Base-by-base conservation (phyloP, 1,140 invertebrate genomes). In the Dendroctonus valens region DNA sequence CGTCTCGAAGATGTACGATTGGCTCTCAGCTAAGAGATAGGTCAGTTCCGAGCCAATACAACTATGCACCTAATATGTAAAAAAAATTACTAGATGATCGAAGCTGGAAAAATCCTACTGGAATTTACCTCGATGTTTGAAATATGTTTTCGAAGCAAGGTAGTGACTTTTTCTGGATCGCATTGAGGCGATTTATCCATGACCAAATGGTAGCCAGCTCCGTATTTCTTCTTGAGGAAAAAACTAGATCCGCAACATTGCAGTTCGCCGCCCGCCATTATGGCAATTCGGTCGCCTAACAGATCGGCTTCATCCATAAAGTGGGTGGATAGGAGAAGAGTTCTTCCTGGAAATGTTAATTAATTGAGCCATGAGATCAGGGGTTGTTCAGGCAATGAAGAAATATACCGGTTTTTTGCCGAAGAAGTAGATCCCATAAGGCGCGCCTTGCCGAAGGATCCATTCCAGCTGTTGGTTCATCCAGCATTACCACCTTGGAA, bases 231-330 rank as follows among this genome's bases (percentile, higher is more conserved):
- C 77, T 97, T 97, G 49, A 97, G 80, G 77, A 93, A 94, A 79
- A 96, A 86, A 15, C 93, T 86, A 0, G 91, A 89, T 39, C 93
- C 94, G 79, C 86, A 88, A 74, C 93, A 94, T 73, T 87, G 86
- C n/a, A 97, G 81, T 59, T 84, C 79, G 12, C 94, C 95, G 39
- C 84, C 82, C 67, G 91, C 87, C 84, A 98, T 90, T 55, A 97
- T 95, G 3, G 92, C 93, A 72, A 97, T 93, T 72, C 94, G 83
- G 81, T 98, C 94, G 0, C 95, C 96, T 0, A 98, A 83, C 41
- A 93, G 85, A 81, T 99, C 96, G 46, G 96, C 96, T 81, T 98
- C 96, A 78, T 98, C 96, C 94, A 98, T 98, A 78, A 94, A 96
- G 80, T 98, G 96, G 8, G 96, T 99, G n/a, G 94, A 94, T 51